Evolutionary conservation across 2,113 vertebrate species (phyloP), one percentile per base, ranked within the genome.

Genomic region (Himantopus leucocephalus): DNA sequence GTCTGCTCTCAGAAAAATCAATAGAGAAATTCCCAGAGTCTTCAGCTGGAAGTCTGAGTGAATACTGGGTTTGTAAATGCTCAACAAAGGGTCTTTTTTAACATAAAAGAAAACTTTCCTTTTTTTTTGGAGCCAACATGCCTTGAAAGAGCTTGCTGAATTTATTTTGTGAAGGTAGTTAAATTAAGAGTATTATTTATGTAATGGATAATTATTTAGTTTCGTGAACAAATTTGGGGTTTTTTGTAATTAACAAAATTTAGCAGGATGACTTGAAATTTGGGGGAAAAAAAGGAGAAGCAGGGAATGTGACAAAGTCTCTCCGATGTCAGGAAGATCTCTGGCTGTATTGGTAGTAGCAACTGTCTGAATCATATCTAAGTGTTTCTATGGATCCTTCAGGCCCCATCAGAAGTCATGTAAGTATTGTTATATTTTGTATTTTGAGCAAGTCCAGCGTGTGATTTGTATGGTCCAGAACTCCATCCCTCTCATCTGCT

Each of bases 401-500:
- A 50, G 63, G 59, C 35, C 24, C 35, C 27, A 53, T 8, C n/a
- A 35, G 52, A 85, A 78, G 56, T 35, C 0, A 0, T 71, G 8
- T 45, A 34, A 85, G 35, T 81, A 21, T 12, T 55, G 22, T 19
- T 60, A 24, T 2, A 5, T 84, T 80, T 59, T 48, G 4, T 24
- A 21, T 64, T 78, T 77, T 81, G 29, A 75, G 14, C n/a, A 71
- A 59, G n/a, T 67, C 52, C 29, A 55, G 6, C 34, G 48, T 27
- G 10, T 82, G 37, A 75, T 91, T 41, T 85, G 7, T 45, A 11
- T 35, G 32, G 32, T 47, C 53, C 56, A 67, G 92, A 75, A n/a
- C 17, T 71, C n/a, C 0, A 0, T 82, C 43, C 15, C 2, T 75
- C 6, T 37, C 14, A 24, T 72, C 30, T 78, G 35, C 16, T 27